phyloP scores from a whole-genome alignment of 2,888 invertebrate genomes.

The Heliconius erato region DNA sequence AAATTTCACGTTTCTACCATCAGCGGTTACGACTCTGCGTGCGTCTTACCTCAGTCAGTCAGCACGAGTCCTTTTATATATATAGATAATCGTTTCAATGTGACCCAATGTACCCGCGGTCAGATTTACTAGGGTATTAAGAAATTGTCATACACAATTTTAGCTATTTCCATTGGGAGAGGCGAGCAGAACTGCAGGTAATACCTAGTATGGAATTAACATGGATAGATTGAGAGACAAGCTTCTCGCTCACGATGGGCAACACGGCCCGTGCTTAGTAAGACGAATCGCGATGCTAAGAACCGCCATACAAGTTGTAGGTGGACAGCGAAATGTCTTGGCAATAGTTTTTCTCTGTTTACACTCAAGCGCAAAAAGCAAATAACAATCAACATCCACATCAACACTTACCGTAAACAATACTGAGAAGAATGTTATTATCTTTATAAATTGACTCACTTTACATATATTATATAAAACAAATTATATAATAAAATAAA shows the following conservation, averaged over 20 bases:
- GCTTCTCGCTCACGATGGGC: not conserved
- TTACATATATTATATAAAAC: too few relatives aligned
- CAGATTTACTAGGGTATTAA: too few relatives aligned
- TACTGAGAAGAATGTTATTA: not conserved
- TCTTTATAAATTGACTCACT: not conserved
- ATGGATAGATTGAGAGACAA: not conserved
- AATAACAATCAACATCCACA: not conserved
- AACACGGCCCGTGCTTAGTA: not conserved
- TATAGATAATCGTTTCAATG: too few relatives aligned
- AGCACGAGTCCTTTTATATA: too few relatives aligned
- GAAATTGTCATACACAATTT: not conserved
- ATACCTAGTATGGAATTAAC: not conserved
- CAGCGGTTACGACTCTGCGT: too few relatives aligned
- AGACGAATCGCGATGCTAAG: not conserved
- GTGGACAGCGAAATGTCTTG: too few relatives aligned
- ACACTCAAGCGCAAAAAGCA: not conserved
- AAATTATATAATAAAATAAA: not conserved
- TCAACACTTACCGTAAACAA: constrained; percentile 1
- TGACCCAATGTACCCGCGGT: too few relatives aligned
- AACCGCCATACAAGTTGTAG: too few relatives aligned
- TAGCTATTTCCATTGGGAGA: not conserved
- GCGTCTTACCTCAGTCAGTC: too few relatives aligned
- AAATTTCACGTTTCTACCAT: too few relatives aligned
- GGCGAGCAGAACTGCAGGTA: not conserved
- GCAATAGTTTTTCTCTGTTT: not conserved